Conservation (phyloP, 2,797 vertebrate genomes). For the Scarus forsteni region DNA sequence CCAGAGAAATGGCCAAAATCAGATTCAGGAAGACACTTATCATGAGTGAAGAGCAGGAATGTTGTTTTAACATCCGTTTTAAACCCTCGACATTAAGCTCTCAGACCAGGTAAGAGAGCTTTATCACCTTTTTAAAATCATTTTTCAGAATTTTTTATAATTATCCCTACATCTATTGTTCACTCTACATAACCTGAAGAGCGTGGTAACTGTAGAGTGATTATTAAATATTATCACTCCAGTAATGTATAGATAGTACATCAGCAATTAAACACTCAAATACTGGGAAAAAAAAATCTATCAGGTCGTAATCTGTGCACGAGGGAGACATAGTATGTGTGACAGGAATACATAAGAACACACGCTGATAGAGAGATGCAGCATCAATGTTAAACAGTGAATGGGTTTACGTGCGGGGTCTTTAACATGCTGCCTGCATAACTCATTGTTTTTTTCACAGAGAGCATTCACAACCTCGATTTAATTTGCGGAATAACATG, state of each 20-base stretch:
- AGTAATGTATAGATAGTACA: conserved; percentile 53
- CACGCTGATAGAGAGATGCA: conserved; percentile 6
- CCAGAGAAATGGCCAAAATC: conserved; percentile 14
- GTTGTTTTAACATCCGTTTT: conserved; percentile 24
- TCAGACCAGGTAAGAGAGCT: conserved; percentile 13
- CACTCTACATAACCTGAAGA: conserved; percentile 9
- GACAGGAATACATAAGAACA: conserved; percentile 32
- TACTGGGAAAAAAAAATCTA: conserved; percentile 31
- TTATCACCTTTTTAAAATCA: conserved; percentile 20
- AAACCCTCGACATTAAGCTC: conserved; percentile 26
- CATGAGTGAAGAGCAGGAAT: conserved; percentile 15
- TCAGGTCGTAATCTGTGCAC: conserved; percentile 46
- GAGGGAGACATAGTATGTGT: conserved; percentile 25
- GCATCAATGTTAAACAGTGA: conserved; percentile 38
- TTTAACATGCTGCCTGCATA: conserved; percentile 29
- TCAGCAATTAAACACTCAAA: conserved; percentile 55
- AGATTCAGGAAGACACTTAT: conserved; percentile 3
- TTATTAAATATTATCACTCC: conserved; percentile 38
- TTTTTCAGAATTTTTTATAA: conserved; percentile 12
- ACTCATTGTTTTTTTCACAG: conserved; percentile 7
- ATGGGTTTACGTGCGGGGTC: conserved; percentile 31
- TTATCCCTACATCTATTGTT: conserved; percentile 13
- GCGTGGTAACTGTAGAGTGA: conserved; percentile 19
- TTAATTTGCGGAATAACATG: conserved; percentile 37
- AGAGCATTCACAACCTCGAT: conserved; percentile 19